phyloP scores from a whole-genome alignment of 2,797 vertebrate species.

The Novumbra hubbsi region DNA sequence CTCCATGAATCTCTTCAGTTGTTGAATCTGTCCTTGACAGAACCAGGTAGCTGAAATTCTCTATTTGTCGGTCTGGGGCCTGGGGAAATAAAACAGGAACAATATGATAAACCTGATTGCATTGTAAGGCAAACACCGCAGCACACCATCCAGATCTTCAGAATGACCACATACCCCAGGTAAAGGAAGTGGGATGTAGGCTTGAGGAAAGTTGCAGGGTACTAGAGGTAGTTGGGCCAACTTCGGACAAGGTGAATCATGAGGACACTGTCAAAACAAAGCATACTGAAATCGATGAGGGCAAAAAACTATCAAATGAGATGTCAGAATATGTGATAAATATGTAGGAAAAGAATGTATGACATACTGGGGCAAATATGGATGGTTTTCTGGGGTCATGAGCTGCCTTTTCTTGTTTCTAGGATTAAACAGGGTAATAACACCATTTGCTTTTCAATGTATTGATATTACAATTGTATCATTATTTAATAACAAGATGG shows the following conservation, averaged over 20 bases:
- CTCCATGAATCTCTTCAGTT: neutral
- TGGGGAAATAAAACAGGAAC: constrained; percentile 38
- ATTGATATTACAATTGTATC: neutral
- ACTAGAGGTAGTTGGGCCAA: constrained; percentile 46
- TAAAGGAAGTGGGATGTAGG: constrained; percentile 74
- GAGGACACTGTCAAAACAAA: constrained; percentile 76
- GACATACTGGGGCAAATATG: constrained; percentile 83
- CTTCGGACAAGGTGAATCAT: constrained; percentile 81
- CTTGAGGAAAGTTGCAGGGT: constrained; percentile 85
- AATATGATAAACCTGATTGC: neutral
- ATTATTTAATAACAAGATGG: neutral
- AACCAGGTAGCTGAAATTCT: constrained; percentile 84
- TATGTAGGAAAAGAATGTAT: neutral
- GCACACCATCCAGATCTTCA: neutral
- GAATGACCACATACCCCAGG: constrained; percentile 65
- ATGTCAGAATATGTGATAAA: neutral
- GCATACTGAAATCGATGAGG: neutral
- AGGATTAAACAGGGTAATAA: constrained; percentile 14
- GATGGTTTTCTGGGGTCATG: constrained; percentile 69
- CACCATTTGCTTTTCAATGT: neutral
- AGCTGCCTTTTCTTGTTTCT: constrained; percentile 74
- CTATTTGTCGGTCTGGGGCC: constrained; percentile 64
- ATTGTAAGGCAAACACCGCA: neutral
- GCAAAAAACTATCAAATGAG: neutral
- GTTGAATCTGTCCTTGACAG: constrained; percentile 61